Evolutionary conservation across 2,113 vertebrate genomes (phyloP).

Genomic region (Todiramphus chloris): DNA sequence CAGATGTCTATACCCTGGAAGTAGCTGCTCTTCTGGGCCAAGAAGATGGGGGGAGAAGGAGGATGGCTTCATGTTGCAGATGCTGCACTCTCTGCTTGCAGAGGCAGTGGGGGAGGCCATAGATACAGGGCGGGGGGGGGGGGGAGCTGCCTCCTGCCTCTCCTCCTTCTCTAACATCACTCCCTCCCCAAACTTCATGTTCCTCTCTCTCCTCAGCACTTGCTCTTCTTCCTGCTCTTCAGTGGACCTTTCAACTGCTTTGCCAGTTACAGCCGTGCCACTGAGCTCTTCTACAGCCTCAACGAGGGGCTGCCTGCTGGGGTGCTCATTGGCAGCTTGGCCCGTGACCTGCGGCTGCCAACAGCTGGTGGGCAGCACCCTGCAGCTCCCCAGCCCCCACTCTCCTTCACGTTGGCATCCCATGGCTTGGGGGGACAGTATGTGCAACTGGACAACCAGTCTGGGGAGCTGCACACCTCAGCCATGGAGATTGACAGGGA

Average conservation of each 20-base stretch:
- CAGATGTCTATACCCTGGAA: neutral
- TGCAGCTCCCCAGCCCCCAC: conserved; percentile 63
- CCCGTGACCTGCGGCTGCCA: conserved; percentile 85
- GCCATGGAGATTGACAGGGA: conserved; percentile 89
- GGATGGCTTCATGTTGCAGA: neutral
- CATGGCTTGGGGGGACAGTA: conserved; percentile 85
- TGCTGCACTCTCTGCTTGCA: neutral
- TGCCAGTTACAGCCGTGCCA: conserved; percentile 90
- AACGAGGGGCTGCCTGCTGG: conserved; percentile 92
- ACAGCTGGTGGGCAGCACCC: neutral
- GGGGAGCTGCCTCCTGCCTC: neutral
- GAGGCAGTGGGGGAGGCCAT: neutral
- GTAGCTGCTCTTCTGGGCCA: neutral
- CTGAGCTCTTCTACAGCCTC: conserved; percentile 93
- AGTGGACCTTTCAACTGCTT: conserved; percentile 86
- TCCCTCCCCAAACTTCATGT: neutral
- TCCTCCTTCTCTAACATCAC: neutral
- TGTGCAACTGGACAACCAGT: conserved; percentile 87
- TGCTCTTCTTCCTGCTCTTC: conserved; percentile 83
- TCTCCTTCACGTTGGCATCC: conserved; percentile 89
- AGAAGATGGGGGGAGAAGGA: neutral
- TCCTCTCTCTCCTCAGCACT: conserved; percentile 59
- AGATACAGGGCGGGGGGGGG: too few relatives aligned
- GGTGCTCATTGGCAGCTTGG: conserved; percentile 89
- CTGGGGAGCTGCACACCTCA: conserved; percentile 90